Percentiles rank a stretch among this genome's conserved stretches.
phyloP scores from a whole-genome alignment of 2,113 vertebrate genomes.

The Beaufortia kweichowensis region DNA sequence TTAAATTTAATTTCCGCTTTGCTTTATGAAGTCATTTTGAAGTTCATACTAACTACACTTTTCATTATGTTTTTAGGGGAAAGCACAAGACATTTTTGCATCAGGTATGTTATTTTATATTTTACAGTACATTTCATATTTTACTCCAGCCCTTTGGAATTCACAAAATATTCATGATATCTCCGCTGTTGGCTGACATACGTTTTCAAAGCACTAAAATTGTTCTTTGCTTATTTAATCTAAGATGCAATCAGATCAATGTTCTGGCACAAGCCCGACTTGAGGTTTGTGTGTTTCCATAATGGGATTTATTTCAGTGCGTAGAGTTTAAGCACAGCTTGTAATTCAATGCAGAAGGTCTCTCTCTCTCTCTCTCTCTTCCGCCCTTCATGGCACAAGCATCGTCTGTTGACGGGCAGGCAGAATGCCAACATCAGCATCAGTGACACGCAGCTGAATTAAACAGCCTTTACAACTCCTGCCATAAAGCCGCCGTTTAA shows the following conservation, averaged over 20 bases:
- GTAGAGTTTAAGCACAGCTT: constrained; percentile 30
- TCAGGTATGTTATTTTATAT: too few species aligned
- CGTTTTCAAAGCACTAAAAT: constrained; percentile 14
- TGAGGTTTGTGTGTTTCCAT: constrained; percentile 20
- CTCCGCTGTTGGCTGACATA: not conserved
- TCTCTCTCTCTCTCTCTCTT: constrained; percentile 32
- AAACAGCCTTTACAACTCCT: constrained; percentile 22
- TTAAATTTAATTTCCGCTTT: too few species aligned
- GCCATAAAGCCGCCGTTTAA: constrained; percentile 27
- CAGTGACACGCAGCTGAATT: constrained; percentile 42
- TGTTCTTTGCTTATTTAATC: constrained; percentile 12
- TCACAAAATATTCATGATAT: constrained; percentile 8
- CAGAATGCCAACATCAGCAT: constrained; percentile 45
- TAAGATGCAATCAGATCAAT: constrained; percentile 17
- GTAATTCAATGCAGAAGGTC: constrained; percentile 34
- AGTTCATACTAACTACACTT: too few species aligned
- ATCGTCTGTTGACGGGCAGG: constrained; percentile 47
- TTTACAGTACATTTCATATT: too few species aligned
- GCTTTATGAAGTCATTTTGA: too few species aligned
- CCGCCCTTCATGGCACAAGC: constrained; percentile 39
- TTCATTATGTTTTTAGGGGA: too few species aligned
- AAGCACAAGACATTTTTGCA: too few species aligned
- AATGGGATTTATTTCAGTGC: constrained; percentile 33
- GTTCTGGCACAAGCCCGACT: constrained; percentile 8
- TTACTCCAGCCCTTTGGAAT: too few species aligned